These are phyloP conservation scores for Ptyas mucosa DNA, from an alignment of 2,113 vertebrate genomes.

Conservation along the genomic window DNA sequence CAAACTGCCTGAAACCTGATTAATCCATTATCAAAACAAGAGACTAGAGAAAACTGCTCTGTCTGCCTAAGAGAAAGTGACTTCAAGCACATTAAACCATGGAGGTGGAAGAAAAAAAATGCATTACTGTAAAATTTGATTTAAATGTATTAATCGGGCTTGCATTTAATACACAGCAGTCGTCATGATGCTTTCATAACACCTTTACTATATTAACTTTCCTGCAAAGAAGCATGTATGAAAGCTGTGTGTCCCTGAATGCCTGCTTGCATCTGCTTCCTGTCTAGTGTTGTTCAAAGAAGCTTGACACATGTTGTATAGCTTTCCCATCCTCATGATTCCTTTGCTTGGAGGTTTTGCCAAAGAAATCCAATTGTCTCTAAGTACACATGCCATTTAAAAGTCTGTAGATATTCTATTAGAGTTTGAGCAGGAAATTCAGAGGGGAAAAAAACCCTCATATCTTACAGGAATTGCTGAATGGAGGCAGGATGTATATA, in stretches of 20 bases:
- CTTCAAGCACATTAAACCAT: not conserved
- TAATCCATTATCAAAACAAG: not conserved
- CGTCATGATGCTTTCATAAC: not conserved
- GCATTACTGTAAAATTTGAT: not conserved
- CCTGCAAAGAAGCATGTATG: not conserved
- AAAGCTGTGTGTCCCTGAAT: not conserved
- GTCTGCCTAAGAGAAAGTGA: not conserved
- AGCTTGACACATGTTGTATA: not conserved
- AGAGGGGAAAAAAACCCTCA: constrained; percentile 2
- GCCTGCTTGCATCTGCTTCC: not conserved
- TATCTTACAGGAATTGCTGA: constrained; percentile 10
- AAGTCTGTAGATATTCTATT: not conserved
- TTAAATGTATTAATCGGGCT: not conserved
- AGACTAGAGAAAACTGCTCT: not conserved
- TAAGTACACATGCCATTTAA: constrained; percentile 2
- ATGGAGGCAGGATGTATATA: constrained; percentile 15
- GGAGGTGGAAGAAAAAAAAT: not conserved
- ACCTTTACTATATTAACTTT: not conserved
- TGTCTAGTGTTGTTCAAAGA: not conserved
- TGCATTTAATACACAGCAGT: not conserved
- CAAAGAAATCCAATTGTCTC: not conserved
- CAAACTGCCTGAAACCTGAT: not conserved
- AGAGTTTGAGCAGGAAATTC: constrained; percentile 6
- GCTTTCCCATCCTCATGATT: not conserved
- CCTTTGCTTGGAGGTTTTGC: not conserved